Evolutionary conservation across 2,888 invertebrate genomes (phyloP).

Genomic region (Melinaea marsaeus): DNA sequence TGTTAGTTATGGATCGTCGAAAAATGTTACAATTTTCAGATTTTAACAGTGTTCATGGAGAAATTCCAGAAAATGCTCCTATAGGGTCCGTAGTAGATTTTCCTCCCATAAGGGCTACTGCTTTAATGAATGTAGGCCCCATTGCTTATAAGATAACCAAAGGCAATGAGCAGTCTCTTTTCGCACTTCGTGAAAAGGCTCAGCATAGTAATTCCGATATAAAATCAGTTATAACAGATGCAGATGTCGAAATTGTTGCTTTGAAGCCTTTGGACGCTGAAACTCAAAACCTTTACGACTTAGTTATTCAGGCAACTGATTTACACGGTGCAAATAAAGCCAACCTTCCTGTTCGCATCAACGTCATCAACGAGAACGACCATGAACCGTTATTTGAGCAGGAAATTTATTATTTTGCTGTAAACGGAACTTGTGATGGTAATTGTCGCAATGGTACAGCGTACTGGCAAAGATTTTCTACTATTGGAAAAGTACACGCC

Average conservation of each 20-base stretch:
- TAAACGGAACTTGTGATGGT: conserved; percentile 80
- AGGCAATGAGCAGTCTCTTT: conserved; percentile 85
- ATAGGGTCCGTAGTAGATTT: conserved; percentile 84
- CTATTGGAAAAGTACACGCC: conserved; percentile 91
- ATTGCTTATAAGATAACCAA: conserved; percentile 89
- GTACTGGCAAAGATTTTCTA: conserved; percentile 87
- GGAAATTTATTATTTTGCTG: conserved; percentile 86
- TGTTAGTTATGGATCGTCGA: conserved; percentile 89
- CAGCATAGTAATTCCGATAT: conserved; percentile 67
- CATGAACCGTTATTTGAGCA: conserved; percentile 92
- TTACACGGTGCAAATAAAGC: conserved; percentile 88
- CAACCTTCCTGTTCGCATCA: conserved; percentile 85
- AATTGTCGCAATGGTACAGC: conserved; percentile 79
- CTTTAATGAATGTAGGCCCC: conserved; percentile 81
- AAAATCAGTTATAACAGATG: conserved; percentile 75
- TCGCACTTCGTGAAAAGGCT: conserved; percentile 82
- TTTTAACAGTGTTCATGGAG: conserved; percentile 80
- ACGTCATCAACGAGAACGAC: conserved; percentile 92
- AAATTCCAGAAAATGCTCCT: conserved; percentile 86
- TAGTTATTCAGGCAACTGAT: conserved; percentile 89
- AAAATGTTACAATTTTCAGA: conserved; percentile 88
- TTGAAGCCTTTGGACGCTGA: conserved; percentile 89
- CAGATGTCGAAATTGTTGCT: conserved; percentile 86
- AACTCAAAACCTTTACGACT: conserved; percentile 81
- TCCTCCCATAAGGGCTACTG: conserved; percentile 84